Evolutionary conservation across 2,888 invertebrate species (phyloP).

Genomic region (Galerucella nymphaeae): DNA sequence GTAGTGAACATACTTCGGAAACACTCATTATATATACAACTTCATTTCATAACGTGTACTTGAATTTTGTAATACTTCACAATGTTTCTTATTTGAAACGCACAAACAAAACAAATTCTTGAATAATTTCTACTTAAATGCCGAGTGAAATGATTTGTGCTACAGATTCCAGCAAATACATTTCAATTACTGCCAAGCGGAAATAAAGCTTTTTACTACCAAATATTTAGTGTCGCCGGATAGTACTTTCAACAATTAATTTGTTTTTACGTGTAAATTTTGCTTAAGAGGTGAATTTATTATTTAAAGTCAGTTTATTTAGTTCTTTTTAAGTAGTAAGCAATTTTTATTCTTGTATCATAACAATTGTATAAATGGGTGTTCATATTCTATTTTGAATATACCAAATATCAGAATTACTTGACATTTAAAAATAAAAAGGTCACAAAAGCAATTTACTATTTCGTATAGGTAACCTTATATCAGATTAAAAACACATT

Average conservation of each 20-base stretch:
- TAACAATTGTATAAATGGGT: no score
- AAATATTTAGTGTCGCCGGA: neutral
- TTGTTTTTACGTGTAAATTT: neutral
- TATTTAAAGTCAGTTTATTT: no score
- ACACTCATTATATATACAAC: no score
- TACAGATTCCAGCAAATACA: neutral
- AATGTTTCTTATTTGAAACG: neutral
- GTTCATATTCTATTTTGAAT: neutral
- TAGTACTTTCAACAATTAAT: neutral
- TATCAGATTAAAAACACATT: neutral
- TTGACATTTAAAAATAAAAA: constrained; percentile 2
- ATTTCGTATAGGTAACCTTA: constrained; percentile 4
- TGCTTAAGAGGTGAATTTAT: no score
- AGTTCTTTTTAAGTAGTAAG: no score
- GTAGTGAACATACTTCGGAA: no score
- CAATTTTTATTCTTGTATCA: no score
- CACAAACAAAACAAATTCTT: neutral
- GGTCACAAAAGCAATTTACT: constrained; percentile 10
- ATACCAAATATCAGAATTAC: neutral
- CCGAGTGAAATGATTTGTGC: neutral
- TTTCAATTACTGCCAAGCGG: neutral
- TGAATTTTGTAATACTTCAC: neutral
- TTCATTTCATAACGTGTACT: neutral
- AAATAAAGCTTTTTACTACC: neutral
- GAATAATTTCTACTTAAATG: neutral